These are phyloP conservation scores for Styela clava DNA, from an alignment of 23 tunicate species.

Conservation along the genomic window DNA sequence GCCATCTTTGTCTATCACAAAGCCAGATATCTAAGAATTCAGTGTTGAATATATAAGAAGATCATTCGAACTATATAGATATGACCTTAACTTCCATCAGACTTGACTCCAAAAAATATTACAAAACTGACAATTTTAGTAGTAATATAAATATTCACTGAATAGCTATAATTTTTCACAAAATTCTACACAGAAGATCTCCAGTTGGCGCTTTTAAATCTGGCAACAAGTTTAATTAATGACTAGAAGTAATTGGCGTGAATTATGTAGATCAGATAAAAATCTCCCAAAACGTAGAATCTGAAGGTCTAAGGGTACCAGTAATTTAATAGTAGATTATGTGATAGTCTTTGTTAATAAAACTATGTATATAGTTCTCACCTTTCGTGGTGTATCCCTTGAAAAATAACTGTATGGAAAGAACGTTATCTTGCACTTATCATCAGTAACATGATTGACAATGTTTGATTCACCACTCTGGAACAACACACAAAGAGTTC, in stretches of 20 bases:
- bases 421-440: constrained; percentile 83
- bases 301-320: too few relatives aligned
- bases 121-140: neutral
- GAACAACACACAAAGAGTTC: neutral
- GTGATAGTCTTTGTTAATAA: too few relatives aligned
- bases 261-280: too few relatives aligned
- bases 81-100: too few relatives aligned
- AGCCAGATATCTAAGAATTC: constrained; percentile 64
- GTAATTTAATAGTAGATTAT: too few relatives aligned
- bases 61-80: neutral
- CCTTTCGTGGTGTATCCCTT: constrained; percentile 78
- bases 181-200: too few relatives aligned
- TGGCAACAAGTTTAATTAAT: too few relatives aligned
- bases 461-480: constrained; percentile 93
- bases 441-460: constrained; percentile 83
- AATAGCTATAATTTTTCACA: too few relatives aligned
- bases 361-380: neutral
- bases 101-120: neutral
- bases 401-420: constrained; percentile 94
- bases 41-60: neutral
- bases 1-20: constrained; percentile 67
- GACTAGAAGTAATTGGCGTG: too few relatives aligned
- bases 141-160: too few relatives aligned
- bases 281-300: too few relatives aligned
- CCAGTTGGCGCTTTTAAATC: too few relatives aligned